Evolutionary conservation across 2,797 vertebrate genomes (phyloP).

Genomic region (Bradypodion ventrale): DNA sequence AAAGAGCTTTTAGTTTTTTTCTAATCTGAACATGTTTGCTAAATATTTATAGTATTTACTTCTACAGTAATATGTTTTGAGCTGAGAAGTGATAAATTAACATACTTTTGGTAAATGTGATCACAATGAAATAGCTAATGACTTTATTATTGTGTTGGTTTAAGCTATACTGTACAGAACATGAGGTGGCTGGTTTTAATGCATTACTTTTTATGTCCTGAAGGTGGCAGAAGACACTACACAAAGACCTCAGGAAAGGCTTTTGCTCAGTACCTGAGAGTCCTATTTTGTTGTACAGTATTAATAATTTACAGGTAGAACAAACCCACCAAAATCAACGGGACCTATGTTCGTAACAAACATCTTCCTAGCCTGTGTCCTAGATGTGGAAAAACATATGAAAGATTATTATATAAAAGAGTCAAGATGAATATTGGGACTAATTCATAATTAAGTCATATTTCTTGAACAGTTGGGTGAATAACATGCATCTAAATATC

Average conservation of each 20-base stretch:
- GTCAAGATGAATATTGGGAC: background rate
- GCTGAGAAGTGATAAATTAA: background rate
- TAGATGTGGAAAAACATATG: background rate
- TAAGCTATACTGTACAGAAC: background rate
- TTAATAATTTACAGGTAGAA: background rate
- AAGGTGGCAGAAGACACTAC: conserved; percentile 70
- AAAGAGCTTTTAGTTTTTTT: background rate
- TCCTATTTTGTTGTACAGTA: background rate
- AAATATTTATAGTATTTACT: background rate
- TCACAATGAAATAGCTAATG: background rate
- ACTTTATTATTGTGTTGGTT: background rate
- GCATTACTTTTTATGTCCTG: conserved; percentile 63
- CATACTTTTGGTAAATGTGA: background rate
- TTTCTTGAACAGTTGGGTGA: background rate
- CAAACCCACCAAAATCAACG: background rate
- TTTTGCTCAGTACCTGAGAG: background rate
- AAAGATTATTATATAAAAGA: background rate
- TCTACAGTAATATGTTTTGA: background rate
- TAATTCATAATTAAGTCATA: background rate
- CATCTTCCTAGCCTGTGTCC: background rate
- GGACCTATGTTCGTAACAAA: background rate
- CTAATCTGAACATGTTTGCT: background rate
- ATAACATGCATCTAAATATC: background rate
- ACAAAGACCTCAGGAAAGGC: background rate
- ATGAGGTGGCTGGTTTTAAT: background rate